A percentile compares a stretch with the other conserved stretches of the same genome.
phyloP scores from a whole-genome alignment of 1,140 invertebrate species.

The Drosophila sturtevanti region DNA sequence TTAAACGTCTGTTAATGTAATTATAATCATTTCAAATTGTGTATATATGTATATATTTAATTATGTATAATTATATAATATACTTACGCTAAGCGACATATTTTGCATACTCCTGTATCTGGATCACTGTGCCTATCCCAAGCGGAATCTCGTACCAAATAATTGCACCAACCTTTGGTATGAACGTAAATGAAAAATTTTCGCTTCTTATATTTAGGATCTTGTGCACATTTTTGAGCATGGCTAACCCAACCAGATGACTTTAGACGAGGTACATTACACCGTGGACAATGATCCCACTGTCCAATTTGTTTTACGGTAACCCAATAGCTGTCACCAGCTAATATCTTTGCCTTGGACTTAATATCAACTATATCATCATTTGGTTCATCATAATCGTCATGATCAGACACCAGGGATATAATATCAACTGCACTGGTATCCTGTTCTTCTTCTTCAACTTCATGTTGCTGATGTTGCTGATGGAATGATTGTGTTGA shows the following conservation, averaged over 20 bases:
- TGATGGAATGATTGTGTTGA: neutral
- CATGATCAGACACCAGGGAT: neutral
- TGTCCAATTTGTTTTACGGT: slow-evolving; percentile 5
- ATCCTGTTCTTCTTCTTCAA: neutral
- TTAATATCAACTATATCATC: slow-evolving; percentile 4
- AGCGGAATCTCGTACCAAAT: slow-evolving; percentile 4
- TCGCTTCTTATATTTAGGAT: neutral
- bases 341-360: neutral
- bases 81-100: slow-evolving; percentile 19
- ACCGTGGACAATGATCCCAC: slow-evolving; percentile 28
- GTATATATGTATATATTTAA: neutral
- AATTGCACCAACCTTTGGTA: slow-evolving; percentile 33
- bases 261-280: neutral
- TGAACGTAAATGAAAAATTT: slow-evolving; percentile 43
- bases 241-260: slow-evolving; percentile 26
- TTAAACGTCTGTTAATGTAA: slow-evolving; percentile 19
- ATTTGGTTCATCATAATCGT: neutral
- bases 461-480: neutral
- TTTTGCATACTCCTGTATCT: neutral
- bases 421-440: neutral
- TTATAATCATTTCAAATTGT: neutral
- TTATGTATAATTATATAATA: neutral
- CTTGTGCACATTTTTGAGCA: slow-evolving; percentile 36
- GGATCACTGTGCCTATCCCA: slow-evolving; percentile 34
- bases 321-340: slow-evolving; percentile 15